These are phyloP conservation scores for Caenorhabditis sinica DNA, from an alignment of 2,888 invertebrate species.

Conservation along the genomic window DNA sequence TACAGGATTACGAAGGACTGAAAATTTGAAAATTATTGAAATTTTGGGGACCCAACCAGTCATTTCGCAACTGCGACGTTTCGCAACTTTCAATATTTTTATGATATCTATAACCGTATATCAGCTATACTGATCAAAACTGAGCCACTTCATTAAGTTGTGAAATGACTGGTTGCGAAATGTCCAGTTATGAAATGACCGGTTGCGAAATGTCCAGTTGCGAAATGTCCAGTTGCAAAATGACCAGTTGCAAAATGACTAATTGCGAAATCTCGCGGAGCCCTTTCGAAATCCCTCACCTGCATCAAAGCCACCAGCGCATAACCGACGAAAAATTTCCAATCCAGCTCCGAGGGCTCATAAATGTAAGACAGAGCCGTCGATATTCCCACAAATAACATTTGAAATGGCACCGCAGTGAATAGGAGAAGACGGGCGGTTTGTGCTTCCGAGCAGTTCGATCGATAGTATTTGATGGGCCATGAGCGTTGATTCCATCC, in stretches of 20 bases:
- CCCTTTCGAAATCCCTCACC: background rate
- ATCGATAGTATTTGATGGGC: constrained; percentile 52
- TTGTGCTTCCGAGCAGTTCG: constrained; percentile 29
- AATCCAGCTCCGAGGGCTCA: constrained; percentile 32
- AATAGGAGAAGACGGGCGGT: constrained; percentile 56
- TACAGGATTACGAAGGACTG: constrained; percentile 66
- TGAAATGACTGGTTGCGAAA: no score
- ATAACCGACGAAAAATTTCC: constrained; percentile 46
- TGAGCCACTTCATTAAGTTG: no score
- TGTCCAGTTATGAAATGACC: no score
- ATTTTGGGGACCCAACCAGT: background rate
- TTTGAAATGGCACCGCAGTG: constrained; percentile 65
- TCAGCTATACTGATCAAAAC: no score
- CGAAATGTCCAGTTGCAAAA: no score
- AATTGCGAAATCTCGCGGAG: no score
- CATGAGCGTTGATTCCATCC: constrained; percentile 41
- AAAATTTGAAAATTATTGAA: background rate
- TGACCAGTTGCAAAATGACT: no score
- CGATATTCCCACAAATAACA: constrained; percentile 56
- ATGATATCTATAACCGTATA: no score
- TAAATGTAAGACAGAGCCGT: constrained; percentile 26
- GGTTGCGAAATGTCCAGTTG: no score
- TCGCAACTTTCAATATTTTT: no score
- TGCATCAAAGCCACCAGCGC: constrained; percentile 41
- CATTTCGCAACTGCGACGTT: no score